Base-by-base conservation (phyloP, 2,113 vertebrate species). In the Benitochromis conjunctus region DNA sequence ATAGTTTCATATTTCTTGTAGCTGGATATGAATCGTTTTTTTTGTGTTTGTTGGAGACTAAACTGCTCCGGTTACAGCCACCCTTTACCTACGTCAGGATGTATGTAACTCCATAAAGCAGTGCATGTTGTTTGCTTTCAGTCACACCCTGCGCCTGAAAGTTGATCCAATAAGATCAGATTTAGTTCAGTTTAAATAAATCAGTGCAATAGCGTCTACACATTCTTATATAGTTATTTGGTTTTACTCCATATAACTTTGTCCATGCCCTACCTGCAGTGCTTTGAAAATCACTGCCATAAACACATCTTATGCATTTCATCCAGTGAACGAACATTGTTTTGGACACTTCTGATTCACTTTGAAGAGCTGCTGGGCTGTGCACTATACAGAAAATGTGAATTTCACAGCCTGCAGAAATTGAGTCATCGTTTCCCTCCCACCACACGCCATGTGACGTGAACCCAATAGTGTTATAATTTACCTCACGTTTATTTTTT, bases 401-500 rank as follows among this genome's bases (percentile, higher is more conserved):
- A 82, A 89, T 56, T 16, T 74, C 36, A 69, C 64, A 66, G 8
- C 19, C 26, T 51, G 10, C 7, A 76, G 26, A 76, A 76, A 31
- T 0, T 12, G 46, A 76, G 69, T 76, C 10, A 5, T 51, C 9
- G 18, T 29, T 54, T 21, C 4, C 9, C 71, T 54, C 53, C 36
- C 8, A 55, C 9, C 57, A 9, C 82, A 74, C 48, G 19, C n/a
- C 58, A 29, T 7, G 6, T 62, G 80, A 24, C 31, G 81, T 74
- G 16, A 81, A 82, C 81, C 84, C 69, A 83, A 16, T 82, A 80
- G 84, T 92, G 83, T 93, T 90, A 55, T 84, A 62, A 80, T 85
- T 92, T 91, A 93, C 91, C 92, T 93, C 94, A 91, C 57, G 74
- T 9, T 86, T 74, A 58, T 84, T 5, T 83, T 87, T 14, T 83